phyloP scores from a whole-genome alignment of 2,888 invertebrate genomes.

The Acholoe squamosa region DNA sequence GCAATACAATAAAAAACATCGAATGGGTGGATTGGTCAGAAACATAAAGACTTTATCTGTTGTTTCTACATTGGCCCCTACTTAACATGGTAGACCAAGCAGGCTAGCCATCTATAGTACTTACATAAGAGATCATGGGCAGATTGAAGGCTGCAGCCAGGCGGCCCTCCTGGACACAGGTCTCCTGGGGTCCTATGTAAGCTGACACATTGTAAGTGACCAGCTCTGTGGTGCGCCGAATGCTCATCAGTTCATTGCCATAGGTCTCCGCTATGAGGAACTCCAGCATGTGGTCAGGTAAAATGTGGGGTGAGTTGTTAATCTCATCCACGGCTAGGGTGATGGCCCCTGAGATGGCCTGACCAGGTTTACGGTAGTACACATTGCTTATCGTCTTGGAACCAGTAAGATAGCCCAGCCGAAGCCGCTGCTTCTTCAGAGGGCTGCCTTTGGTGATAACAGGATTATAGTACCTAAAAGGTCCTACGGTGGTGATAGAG shows the following conservation, averaged over 20 bases:
- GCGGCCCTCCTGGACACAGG: constrained; percentile 94
- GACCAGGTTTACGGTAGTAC: constrained; percentile 67
- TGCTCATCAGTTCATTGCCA: constrained; percentile 94
- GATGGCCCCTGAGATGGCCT: constrained; percentile 89
- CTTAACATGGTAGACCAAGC: no score
- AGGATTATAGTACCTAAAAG: not conserved
- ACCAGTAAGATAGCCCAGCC: constrained; percentile 61
- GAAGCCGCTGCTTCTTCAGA: not conserved
- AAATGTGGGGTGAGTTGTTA: constrained; percentile 80
- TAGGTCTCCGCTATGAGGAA: constrained; percentile 95
- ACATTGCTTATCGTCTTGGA: constrained; percentile 10
- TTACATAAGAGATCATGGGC: constrained; percentile 98
- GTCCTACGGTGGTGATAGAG: not conserved
- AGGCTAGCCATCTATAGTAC: no score
- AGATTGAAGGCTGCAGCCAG: constrained; percentile 97
- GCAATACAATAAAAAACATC: no score
- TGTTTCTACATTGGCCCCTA: no score
- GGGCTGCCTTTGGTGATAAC: not conserved
- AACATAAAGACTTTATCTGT: no score
- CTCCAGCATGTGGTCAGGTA: constrained; percentile 89
- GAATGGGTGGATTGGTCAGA: no score
- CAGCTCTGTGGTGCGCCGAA: constrained; percentile 90
- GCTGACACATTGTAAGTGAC: constrained; percentile 94
- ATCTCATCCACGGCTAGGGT: constrained; percentile 93
- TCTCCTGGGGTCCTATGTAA: constrained; percentile 95